Percentiles rank a stretch among this genome's conserved stretches.
These are phyloP conservation scores for Chironomus tepperi DNA, from an alignment of 1,140 invertebrate genomes.

Conservation along the genomic window DNA sequence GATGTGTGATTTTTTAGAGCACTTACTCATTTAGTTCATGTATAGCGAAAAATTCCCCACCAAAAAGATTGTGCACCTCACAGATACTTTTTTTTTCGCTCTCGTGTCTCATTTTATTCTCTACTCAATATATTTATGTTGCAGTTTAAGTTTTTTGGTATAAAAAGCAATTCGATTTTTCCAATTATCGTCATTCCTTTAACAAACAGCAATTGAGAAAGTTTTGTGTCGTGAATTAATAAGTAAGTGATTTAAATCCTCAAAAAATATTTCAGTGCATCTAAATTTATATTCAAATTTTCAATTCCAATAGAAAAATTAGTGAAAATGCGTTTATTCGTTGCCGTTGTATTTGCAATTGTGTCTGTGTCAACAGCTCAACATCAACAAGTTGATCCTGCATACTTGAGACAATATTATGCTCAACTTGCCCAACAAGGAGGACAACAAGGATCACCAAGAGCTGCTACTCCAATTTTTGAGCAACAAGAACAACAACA, in stretches of 20 bases:
- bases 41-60: not conserved
- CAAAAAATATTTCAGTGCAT: not conserved
- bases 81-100: too few relatives aligned
- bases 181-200: slow-evolving; percentile 18
- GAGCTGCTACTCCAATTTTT: slow-evolving; percentile 23
- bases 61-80: not conserved
- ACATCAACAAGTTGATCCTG: slow-evolving; percentile 24
- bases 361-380: not conserved
- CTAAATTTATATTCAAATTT: not conserved
- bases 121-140: not conserved
- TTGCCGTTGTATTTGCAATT: not conserved
- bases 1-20: not conserved
- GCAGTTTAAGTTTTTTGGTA: not conserved
- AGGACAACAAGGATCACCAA: not conserved
- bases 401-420: slow-evolving; percentile 24
- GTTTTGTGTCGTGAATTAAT: not conserved
- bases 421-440: not conserved
- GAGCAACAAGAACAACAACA: slow-evolving; percentile 9
- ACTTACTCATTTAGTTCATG: not conserved
- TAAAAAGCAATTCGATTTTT: slow-evolving; percentile 16
- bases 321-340: not conserved
- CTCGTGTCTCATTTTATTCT: not conserved
- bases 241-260: not conserved
- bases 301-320: not conserved
- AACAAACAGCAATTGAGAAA: not conserved